Evolutionary conservation across 1,140 invertebrate species (phyloP).

Genomic region (Drosophila burlai): DNA sequence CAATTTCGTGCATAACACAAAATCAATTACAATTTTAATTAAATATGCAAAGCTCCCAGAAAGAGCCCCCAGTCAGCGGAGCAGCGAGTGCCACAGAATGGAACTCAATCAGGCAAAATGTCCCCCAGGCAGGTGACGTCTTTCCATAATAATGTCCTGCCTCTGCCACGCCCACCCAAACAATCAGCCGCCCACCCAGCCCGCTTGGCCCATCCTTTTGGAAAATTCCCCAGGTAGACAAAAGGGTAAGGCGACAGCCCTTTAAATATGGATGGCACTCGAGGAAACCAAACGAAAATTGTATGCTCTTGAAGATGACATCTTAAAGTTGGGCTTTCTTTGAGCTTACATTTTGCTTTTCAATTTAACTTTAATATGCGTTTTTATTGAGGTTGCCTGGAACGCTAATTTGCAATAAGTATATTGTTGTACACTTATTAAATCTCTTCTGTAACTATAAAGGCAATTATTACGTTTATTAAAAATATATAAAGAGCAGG

Average conservation of each 20-base stretch:
- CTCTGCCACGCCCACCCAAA: slow-evolving; percentile 29
- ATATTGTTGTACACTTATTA: neutral
- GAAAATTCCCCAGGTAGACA: slow-evolving; percentile 22
- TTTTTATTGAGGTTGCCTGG: neutral
- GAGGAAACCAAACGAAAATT: slow-evolving; percentile 26
- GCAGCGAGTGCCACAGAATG: slow-evolving; percentile 32
- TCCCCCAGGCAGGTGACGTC: slow-evolving; percentile 52
- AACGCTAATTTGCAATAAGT: neutral
- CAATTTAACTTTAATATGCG: neutral
- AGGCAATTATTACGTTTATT: neutral
- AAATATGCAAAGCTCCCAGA: slow-evolving; percentile 76
- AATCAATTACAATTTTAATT: slow-evolving; percentile 83
- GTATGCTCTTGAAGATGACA: slow-evolving; percentile 33
- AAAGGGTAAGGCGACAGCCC: slow-evolving; percentile 35
- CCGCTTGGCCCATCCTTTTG: slow-evolving; percentile 2
- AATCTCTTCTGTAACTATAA: neutral
- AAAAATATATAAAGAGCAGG: no score
- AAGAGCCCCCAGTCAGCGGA: slow-evolving; percentile 17
- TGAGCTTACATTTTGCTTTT: no score
- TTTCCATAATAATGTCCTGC: slow-evolving; percentile 48
- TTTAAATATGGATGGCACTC: slow-evolving; percentile 38
- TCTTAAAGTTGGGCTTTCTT: neutral
- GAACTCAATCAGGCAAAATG: slow-evolving; percentile 74
- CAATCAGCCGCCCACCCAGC: slow-evolving; percentile 21
- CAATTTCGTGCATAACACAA: slow-evolving; percentile 78